Evolutionary conservation across 1,140 invertebrate genomes (phyloP).

Genomic region (Oppia nitens): DNA sequence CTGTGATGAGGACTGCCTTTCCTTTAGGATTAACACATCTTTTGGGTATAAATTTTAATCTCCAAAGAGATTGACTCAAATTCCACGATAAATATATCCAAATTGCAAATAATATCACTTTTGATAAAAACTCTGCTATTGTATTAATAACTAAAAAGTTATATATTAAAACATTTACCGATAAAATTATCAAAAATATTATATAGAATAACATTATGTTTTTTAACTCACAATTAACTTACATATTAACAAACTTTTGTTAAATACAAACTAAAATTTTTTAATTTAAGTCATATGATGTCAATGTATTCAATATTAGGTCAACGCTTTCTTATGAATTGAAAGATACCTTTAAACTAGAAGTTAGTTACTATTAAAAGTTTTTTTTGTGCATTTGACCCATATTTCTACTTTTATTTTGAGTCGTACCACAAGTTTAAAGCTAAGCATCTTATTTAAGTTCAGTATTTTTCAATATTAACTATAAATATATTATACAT

Average conservation of each 20-base stretch:
- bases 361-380: too few species aligned
- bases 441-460: not conserved
- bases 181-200: not conserved
- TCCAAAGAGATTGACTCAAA: not conserved
- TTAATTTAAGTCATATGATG: too few species aligned
- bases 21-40: not conserved
- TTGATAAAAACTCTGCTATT: not conserved
- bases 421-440: not conserved
- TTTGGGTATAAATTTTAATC: not conserved
- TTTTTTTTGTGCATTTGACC: not conserved
- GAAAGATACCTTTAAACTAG: too few species aligned
- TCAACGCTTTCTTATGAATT: too few species aligned
- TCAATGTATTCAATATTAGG: too few species aligned
- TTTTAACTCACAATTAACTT: too few species aligned
- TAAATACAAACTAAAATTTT: too few species aligned
- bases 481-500: not conserved
- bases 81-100: not conserved
- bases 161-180: not conserved
- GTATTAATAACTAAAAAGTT: not conserved
- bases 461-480: not conserved
- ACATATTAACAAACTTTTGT: too few species aligned
- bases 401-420: not conserved
- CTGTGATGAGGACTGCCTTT: conserved; percentile 27
- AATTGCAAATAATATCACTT: not conserved
- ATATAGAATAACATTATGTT: not conserved